Evolutionary conservation across 2,113 vertebrate genomes (phyloP), one percentile per base, ranked within the genome.

Genomic region (Lampris megalopsis): DNA sequence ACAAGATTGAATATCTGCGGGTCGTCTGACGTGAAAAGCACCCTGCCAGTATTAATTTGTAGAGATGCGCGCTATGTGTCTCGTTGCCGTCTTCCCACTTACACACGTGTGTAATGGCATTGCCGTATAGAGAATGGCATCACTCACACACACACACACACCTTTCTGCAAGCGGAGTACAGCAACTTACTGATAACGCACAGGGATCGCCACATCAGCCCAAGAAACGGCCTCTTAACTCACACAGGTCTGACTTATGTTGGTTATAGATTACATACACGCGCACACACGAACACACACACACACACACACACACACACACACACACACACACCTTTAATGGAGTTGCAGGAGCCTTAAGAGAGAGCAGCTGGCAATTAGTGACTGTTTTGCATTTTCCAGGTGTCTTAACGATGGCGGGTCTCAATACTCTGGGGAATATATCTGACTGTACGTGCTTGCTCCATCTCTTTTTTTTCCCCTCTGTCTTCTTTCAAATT

Each of bases 121-220:
- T 56, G 72, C 64, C 85, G 65, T 86, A 75, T n/a, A 81, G 72
- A 48, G 49, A 69, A 47, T n/a, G 89, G 82, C 79, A 91, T 90
- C 86, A 90, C 88, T 89, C 24, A 24, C 24, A 0, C 24, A 24
- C 24, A 24, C 24, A 24, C 86, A 90, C 88, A 81, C 42, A 62
- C 56, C 58, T 53, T 9, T 62, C 79, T 76, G 76, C 81, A 61
- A 64, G 42, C 11, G 6, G 72, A 48, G 84, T 7, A 35, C n/a
- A 69, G 88, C 90, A 77, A 90, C 64, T 88, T 86, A 89, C 83
- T 86, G 74, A 90, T 87, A 86, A 13, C 77, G 64, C 71, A 82
- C 53, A 84, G 68, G 71, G 75, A 75, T 86, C 58, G 52, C 63
- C 79, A 77, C 49, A 79, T 83, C 81, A 81, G 61, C 24, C 24